These are phyloP conservation scores for Trachemys scripta DNA, from an alignment of 2,113 vertebrate species.

Conservation along the genomic window DNA sequence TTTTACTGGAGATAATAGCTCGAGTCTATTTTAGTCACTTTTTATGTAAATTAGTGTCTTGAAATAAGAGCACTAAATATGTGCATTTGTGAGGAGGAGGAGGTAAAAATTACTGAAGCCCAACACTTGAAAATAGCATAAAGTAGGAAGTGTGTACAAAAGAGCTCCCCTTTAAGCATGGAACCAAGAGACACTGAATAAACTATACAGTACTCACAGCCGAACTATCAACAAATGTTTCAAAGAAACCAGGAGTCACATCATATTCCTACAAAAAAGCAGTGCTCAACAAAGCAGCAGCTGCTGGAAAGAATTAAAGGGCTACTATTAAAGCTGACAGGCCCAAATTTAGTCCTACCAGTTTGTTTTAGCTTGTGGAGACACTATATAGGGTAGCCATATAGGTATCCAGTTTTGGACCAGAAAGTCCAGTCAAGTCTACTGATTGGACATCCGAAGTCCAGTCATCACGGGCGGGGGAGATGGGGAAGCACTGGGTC, in stretches of 20 bases:
- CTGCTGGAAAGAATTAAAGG: neutral
- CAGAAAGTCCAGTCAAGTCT: too few relatives aligned
- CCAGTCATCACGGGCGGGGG: too few relatives aligned
- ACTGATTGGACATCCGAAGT: too few relatives aligned
- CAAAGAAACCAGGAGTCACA: neutral
- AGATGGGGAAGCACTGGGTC: too few relatives aligned
- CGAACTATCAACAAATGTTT: neutral
- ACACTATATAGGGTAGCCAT: neutral
- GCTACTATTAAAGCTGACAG: slow-evolving; percentile 20
- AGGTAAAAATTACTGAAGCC: neutral
- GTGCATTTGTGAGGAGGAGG: too few relatives aligned
- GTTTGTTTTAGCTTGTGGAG: neutral
- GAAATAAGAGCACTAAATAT: neutral
- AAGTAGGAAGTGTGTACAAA: neutral
- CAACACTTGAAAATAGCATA: neutral
- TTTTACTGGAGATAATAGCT: neutral
- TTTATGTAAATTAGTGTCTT: neutral
- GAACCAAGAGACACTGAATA: too few relatives aligned
- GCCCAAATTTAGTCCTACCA: neutral
- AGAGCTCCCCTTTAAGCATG: neutral
- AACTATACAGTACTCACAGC: neutral
- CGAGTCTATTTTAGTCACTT: neutral
- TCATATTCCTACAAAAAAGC: neutral
- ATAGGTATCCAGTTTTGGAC: too few relatives aligned
- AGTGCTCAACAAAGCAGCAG: neutral